A percentile compares a stretch with the other conserved stretches of the same genome.
These are phyloP conservation scores for Rhizomys pruinosus DNA, from an alignment of 2,113 vertebrate species.

Conservation along the genomic window DNA sequence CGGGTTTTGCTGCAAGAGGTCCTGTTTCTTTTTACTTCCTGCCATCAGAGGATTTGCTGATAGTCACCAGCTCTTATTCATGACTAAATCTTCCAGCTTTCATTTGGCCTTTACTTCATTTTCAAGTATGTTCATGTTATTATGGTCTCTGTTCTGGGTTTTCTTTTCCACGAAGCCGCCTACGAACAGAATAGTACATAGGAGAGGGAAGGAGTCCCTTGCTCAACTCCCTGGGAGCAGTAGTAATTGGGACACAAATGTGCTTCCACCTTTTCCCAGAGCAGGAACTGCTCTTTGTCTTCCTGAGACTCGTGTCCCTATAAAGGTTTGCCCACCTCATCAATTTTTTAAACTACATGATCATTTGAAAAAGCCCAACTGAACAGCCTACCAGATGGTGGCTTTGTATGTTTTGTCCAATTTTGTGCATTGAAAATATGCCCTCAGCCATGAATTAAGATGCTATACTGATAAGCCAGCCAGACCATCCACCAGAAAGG, in stretches of 20 bases:
- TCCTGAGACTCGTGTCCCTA: background rate
- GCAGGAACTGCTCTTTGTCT: background rate
- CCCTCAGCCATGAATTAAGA: background rate
- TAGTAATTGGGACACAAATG: background rate
- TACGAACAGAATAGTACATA: background rate
- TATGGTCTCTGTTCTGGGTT: conserved; percentile 41
- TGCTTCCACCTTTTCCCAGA: background rate
- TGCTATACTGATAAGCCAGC: background rate
- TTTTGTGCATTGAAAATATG: background rate
- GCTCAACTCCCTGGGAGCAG: background rate
- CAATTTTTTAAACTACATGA: background rate
- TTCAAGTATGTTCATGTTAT: conserved; percentile 61
- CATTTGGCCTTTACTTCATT: conserved; percentile 51
- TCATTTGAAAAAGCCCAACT: background rate
- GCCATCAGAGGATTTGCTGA: conserved; percentile 14
- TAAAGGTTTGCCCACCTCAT: background rate
- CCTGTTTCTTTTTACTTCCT: conserved; percentile 6
- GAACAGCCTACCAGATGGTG: background rate
- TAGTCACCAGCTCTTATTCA: conserved; percentile 54
- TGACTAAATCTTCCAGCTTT: conserved; percentile 41
- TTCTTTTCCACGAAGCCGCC: background rate
- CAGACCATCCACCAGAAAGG: background rate
- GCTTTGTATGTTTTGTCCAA: background rate
- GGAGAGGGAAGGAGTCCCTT: background rate
- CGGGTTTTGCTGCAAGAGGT: conserved; percentile 20